Evolutionary conservation across 2,888 invertebrate species (phyloP).

Genomic region (Pseudococcus viburni): DNA sequence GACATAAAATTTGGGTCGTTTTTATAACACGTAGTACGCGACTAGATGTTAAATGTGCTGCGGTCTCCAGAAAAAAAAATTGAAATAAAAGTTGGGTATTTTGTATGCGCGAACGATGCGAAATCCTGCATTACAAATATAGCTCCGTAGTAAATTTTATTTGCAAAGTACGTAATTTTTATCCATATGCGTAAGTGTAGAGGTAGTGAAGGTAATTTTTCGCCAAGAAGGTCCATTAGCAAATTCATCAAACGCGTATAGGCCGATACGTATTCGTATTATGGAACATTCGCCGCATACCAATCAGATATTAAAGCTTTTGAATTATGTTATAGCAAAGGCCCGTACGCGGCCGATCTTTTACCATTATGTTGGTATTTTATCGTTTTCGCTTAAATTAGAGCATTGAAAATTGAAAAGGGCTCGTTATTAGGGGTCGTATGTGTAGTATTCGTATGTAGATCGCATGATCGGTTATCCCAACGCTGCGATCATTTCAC

Average conservation of each 20-base stretch:
- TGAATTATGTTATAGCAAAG: not conserved
- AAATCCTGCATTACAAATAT: not conserved
- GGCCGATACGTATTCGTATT: not conserved
- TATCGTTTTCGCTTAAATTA: conserved; percentile 15
- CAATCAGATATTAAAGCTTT: conserved; percentile 10
- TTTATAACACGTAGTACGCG: not conserved
- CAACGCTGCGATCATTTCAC: not conserved
- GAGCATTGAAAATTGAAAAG: conserved; percentile 10
- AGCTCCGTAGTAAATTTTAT: not conserved
- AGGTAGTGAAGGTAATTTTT: not conserved
- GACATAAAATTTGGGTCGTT: not conserved
- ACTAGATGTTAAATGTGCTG: not conserved
- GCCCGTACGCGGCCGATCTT: not conserved
- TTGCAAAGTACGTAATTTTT: not conserved
- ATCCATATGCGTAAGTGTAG: not conserved
- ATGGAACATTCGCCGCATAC: conserved; percentile 12
- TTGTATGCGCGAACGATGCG: not conserved
- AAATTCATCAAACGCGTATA: not conserved
- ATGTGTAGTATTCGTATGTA: not conserved
- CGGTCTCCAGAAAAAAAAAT: not conserved
- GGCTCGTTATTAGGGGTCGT: not conserved
- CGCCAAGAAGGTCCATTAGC: not conserved
- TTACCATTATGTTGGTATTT: not conserved
- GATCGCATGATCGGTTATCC: not conserved
- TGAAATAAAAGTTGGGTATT: not conserved